A percentile compares a stretch with the other conserved stretches of the same genome.
Conservation (phyloP, 1,140 invertebrate genomes). For the Agrypnia vestita region DNA sequence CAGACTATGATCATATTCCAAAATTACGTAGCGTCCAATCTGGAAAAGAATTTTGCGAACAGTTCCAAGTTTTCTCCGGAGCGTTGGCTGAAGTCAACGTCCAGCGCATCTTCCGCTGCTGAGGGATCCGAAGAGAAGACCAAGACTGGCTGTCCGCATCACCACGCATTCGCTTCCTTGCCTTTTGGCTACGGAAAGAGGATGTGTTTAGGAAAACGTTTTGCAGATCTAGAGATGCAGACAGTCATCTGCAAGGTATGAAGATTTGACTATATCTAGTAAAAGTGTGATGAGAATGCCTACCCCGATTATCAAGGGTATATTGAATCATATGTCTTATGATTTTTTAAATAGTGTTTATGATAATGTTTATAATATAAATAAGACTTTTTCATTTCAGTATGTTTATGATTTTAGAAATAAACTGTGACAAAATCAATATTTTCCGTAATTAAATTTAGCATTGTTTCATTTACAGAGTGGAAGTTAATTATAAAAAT, state of each 20-base stretch:
- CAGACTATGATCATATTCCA: conserved; percentile 88
- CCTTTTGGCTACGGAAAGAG: conserved; percentile 84
- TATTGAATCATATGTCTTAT: too few species aligned
- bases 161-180: conserved; percentile 79
- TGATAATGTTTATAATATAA: too few species aligned
- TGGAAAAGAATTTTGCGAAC: conserved; percentile 80
- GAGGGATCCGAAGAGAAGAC: not conserved
- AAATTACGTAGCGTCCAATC: conserved; percentile 85
- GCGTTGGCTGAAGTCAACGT: conserved; percentile 78
- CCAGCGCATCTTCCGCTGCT: not conserved
- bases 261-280: not conserved
- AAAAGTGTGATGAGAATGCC: too few species aligned
- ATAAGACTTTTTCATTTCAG: too few species aligned
- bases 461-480: too few species aligned
- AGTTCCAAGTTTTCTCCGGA: conserved; percentile 82
- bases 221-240: conserved; percentile 84
- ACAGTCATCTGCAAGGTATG: conserved; percentile 78
- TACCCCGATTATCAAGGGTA: too few species aligned
- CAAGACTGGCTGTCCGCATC: conserved; percentile 49
- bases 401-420: too few species aligned
- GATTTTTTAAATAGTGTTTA: too few species aligned
- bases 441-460: too few species aligned
- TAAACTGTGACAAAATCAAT: not conserved
- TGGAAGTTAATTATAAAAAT: too few species aligned
- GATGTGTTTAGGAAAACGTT: conserved; percentile 83